Conservation (phyloP, 2,797 vertebrate species). For the Pantherophis alleghaniensis region DNA sequence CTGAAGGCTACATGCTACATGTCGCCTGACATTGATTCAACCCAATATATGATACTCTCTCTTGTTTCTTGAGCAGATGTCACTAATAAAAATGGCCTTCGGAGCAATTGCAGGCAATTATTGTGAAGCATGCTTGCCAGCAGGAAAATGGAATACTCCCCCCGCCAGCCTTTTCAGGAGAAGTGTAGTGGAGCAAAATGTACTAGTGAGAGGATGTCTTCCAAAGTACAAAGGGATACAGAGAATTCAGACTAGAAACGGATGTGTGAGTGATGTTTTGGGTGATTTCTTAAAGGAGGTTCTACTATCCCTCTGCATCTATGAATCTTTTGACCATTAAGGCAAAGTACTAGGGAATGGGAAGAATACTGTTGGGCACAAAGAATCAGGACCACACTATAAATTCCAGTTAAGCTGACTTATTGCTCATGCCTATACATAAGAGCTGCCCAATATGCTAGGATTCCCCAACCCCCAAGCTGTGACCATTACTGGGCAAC, state of each 20-base stretch:
- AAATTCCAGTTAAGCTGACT: neutral
- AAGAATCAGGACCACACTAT: neutral
- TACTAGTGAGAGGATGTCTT: neutral
- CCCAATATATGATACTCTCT: slow-evolving; percentile 6
- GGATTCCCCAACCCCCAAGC: neutral
- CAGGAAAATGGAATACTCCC: neutral
- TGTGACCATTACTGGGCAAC: neutral
- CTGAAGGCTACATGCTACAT: neutral
- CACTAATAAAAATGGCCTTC: slow-evolving; percentile 18
- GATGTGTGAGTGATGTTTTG: neutral
- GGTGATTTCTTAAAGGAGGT: neutral
- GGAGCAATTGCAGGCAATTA: neutral
- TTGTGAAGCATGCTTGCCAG: neutral
- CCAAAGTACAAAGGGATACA: neutral
- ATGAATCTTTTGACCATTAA: neutral
- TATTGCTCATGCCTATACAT: neutral
- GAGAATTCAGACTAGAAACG: neutral
- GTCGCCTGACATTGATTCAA: neutral
- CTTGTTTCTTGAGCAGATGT: neutral
- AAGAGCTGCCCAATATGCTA: neutral
- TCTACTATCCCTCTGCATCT: neutral
- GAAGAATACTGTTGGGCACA: neutral
- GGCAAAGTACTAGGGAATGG: neutral
- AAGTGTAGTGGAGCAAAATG: neutral
- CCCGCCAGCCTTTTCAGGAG: neutral